Percentiles rank a stretch among this genome's conserved stretches.
Evolutionary conservation across 1,140 invertebrate species (phyloP).

Genomic region (Saxidomus purpurata): DNA sequence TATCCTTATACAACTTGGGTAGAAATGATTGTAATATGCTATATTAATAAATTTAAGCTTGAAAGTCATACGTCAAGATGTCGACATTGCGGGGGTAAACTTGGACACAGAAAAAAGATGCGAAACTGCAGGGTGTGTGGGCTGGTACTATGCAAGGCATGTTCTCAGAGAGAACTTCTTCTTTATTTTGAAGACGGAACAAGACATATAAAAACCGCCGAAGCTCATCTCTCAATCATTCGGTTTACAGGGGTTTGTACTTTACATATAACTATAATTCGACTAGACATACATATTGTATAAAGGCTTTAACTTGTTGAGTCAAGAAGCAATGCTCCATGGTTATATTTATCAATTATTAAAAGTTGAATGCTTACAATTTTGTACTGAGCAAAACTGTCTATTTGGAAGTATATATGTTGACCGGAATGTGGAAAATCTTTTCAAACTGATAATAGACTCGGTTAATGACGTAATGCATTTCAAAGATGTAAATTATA

Average conservation of each 20-base stretch:
- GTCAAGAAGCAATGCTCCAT: background rate
- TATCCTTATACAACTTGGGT: too few species aligned
- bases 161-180: slow-evolving; percentile 21
- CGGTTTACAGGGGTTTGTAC: background rate
- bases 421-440: too few species aligned
- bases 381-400: too few species aligned
- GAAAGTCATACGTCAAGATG: slow-evolving; percentile 17
- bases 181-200: slow-evolving; percentile 12
- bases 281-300: background rate
- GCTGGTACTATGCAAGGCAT: background rate
- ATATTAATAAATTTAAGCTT: background rate
- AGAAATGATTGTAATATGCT: too few species aligned
- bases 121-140: slow-evolving; percentile 40
- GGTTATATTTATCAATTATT: too few species aligned
- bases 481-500: too few species aligned
- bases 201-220: background rate
- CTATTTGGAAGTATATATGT: too few species aligned
- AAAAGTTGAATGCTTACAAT: too few species aligned
- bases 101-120: slow-evolving; percentile 29
- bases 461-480: too few species aligned
- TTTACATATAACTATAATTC: too few species aligned
- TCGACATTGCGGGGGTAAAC: background rate
- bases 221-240: background rate
- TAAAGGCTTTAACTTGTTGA: background rate
- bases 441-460: too few species aligned